Percentiles rank a stretch among this genome's conserved stretches.
Evolutionary conservation across 2,888 invertebrate genomes (phyloP).

Genomic region (Cephonodes hylas): DNA sequence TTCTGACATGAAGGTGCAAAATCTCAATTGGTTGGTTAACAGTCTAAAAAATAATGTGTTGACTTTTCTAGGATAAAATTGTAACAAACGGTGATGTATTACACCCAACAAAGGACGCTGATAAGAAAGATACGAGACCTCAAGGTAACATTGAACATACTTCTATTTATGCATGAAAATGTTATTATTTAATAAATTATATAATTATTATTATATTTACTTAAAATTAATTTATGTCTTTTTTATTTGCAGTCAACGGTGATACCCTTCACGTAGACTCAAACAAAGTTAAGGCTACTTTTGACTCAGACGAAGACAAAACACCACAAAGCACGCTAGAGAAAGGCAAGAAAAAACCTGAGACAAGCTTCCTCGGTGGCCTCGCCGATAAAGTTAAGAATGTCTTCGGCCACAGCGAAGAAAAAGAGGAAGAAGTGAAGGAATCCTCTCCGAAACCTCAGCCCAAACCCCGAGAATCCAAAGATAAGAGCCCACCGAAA

Average conservation of each 20-base stretch:
- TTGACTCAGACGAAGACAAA: conserved; percentile 80
- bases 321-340: conserved; percentile 79
- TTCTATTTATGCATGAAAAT: neutral
- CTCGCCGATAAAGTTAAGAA: conserved; percentile 67
- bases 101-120: conserved; percentile 50
- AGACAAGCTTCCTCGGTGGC: conserved; percentile 66
- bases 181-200: neutral
- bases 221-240: neutral
- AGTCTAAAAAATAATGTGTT: neutral
- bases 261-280: conserved; percentile 71
- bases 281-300: conserved; percentile 78
- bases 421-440: conserved; percentile 55
- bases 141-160: conserved; percentile 46
- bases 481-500: conserved; percentile 63
- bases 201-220: neutral
- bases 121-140: conserved; percentile 52
- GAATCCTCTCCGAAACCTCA: conserved; percentile 39
- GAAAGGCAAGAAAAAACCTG: conserved; percentile 73
- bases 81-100: conserved; percentile 71
- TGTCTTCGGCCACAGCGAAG: conserved; percentile 68
- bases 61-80: conserved; percentile 54
- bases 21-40: neutral
- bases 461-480: conserved; percentile 52
- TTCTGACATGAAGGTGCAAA: neutral
- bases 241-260: conserved; percentile 65